A percentile compares a stretch with the other conserved stretches of the same genome.
phyloP scores from a whole-genome alignment of 2,797 vertebrate genomes.

The Paedocypris micromegethes region DNA sequence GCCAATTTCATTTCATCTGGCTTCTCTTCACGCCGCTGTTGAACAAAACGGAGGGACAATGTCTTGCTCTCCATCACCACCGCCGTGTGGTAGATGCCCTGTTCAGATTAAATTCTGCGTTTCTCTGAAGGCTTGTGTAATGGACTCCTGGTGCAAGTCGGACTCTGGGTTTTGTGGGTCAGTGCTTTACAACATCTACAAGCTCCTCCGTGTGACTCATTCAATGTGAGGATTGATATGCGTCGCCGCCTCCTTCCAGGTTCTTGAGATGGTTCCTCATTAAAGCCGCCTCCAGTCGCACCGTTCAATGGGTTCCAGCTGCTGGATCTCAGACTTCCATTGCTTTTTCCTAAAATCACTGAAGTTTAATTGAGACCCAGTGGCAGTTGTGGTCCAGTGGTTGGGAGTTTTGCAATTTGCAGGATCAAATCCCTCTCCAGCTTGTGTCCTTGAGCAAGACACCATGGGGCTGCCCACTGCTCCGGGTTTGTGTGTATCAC shows the following conservation, averaged over 20 bases:
- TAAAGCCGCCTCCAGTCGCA: conserved; percentile 23
- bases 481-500: no score
- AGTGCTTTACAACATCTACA: no score
- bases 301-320: conserved; percentile 25
- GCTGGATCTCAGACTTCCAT: conserved; percentile 16
- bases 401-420: no score
- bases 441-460: no score
- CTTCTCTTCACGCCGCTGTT: conserved; percentile 7
- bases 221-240: conserved; percentile 31
- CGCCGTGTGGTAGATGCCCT: conserved; percentile 1
- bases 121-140: conserved; percentile 14
- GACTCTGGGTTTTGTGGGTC: conserved; percentile 2
- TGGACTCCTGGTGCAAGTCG: neutral
- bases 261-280: conserved; percentile 8
- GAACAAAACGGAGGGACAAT: conserved; percentile 13
- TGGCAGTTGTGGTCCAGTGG: no score
- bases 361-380: conserved; percentile 27
- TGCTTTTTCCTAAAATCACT: conserved; percentile 30
- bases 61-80: conserved; percentile 17
- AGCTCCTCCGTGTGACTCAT: conserved; percentile 21
- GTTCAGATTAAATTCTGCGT: conserved; percentile 8
- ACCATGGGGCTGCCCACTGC: no score
- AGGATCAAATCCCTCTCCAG: no score
- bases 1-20: conserved; percentile 9
- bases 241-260: conserved; percentile 5